Evolutionary conservation across 2,888 invertebrate species (phyloP).

Genomic region (Synanthedon tipuliformis): DNA sequence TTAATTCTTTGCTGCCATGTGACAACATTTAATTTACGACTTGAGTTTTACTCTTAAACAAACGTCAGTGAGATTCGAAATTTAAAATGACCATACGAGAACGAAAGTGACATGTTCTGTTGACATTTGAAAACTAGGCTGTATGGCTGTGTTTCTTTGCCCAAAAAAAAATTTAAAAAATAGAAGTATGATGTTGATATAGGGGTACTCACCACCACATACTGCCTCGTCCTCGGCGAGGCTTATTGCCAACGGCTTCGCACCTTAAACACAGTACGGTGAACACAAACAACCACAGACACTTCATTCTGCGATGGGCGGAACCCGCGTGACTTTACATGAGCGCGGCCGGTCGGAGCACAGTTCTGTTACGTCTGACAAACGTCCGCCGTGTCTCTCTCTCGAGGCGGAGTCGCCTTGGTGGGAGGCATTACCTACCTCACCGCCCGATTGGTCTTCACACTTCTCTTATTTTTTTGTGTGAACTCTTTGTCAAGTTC

Average conservation of each 20-base stretch:
- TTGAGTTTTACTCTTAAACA: too few species aligned
- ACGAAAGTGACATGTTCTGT: too few species aligned
- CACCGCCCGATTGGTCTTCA: slow-evolving; percentile 51
- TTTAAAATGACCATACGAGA: too few species aligned
- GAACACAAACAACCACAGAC: slow-evolving; percentile 67
- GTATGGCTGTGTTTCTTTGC: too few species aligned
- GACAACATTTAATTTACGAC: too few species aligned
- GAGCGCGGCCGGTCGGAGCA: slow-evolving; percentile 53
- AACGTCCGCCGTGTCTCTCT: slow-evolving; percentile 21
- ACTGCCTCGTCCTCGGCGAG: slow-evolving; percentile 85
- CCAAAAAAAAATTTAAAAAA: too few species aligned
- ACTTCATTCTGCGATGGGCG: slow-evolving; percentile 65
- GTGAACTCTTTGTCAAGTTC: slow-evolving; percentile 31
- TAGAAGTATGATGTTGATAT: background rate
- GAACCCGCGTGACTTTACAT: slow-evolving; percentile 36
- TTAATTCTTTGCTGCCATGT: too few species aligned
- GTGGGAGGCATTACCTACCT: slow-evolving; percentile 60
- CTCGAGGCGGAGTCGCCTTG: slow-evolving; percentile 51
- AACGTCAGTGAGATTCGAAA: too few species aligned
- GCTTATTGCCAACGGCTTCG: slow-evolving; percentile 69
- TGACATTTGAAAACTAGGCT: too few species aligned
- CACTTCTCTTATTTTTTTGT: slow-evolving; percentile 35
- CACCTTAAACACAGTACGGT: slow-evolving; percentile 64
- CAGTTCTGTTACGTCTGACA: slow-evolving; percentile 56
- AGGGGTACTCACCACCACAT: slow-evolving; percentile 87